phyloP scores from a whole-genome alignment of 2,113 vertebrate genomes.

The Halcyon senegalensis region DNA sequence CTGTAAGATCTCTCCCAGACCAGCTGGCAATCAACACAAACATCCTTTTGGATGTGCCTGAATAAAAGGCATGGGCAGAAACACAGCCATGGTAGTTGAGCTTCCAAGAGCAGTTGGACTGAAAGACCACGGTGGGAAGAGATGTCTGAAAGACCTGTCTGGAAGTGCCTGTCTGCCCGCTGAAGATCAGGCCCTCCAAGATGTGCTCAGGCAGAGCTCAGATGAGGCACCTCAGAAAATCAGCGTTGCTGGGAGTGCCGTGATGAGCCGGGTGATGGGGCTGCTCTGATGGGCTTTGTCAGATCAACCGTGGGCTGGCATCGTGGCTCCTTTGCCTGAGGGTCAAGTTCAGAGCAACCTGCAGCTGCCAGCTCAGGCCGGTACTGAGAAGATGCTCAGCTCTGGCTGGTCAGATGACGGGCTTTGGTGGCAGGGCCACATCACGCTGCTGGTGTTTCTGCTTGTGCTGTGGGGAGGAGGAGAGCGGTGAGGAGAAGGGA shows the following conservation, averaged over 20 bases:
- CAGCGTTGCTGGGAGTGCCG: neutral
- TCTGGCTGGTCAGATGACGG: rapidly evolving
- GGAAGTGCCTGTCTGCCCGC: neutral
- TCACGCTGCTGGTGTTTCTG: rapidly evolving
- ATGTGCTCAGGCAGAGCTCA: neutral
- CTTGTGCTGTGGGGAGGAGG: neutral
- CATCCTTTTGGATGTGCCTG: too few species aligned
- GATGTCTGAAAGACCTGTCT: neutral
- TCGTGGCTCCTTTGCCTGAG: neutral
- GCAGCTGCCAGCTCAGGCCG: neutral
- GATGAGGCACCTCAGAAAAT: neutral
- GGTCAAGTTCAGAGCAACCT: neutral
- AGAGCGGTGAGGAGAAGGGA: neutral
- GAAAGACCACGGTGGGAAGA: neutral
- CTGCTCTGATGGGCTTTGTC: neutral
- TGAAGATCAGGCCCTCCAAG: too few species aligned
- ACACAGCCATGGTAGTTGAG: rapidly evolving
- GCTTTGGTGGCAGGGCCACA: neutral
- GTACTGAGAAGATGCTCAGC: neutral
- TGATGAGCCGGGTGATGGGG: neutral
- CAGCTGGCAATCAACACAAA: too few species aligned
- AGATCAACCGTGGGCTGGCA: neutral
- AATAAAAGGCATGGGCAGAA: rapidly evolving
- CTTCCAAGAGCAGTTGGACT: neutral
- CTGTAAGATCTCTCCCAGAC: neutral